These are phyloP conservation scores for Betta splendens DNA, from an alignment of 2,797 vertebrate species.

Conservation along the genomic window DNA sequence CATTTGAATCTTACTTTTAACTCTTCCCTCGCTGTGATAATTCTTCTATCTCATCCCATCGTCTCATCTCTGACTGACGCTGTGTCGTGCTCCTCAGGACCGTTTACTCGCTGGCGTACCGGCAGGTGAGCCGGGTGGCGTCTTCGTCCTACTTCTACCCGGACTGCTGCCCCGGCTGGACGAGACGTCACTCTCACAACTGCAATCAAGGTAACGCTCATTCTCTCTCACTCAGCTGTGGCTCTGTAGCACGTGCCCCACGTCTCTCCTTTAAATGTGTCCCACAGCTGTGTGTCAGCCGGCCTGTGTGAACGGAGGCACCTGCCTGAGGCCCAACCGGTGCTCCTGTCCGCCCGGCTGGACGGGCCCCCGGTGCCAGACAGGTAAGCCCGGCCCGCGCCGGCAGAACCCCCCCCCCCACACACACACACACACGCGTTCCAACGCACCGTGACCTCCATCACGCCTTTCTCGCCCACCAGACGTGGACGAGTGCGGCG, in stretches of 20 bases:
- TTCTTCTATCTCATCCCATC: background rate
- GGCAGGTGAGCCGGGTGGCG: conserved; percentile 72
- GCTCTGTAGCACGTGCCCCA: background rate
- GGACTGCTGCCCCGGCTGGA: conserved; percentile 91
- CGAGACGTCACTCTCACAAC: conserved; percentile 73
- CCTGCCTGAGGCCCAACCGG: conserved; percentile 81
- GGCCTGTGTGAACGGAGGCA: conserved; percentile 86
- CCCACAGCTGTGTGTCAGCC: conserved; percentile 84
- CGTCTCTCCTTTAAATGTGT: conserved; percentile 14
- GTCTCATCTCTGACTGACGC: too few relatives aligned
- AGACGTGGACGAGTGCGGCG: conserved; percentile 90
- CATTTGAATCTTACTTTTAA: conserved; percentile 45
- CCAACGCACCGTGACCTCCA: background rate
- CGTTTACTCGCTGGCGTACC: conserved; percentile 86
- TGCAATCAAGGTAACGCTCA: conserved; percentile 86
- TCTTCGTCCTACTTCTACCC: conserved; percentile 53
- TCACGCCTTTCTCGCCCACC: conserved; percentile 33
- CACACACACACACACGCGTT: conserved; percentile 12
- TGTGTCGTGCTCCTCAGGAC: conserved; percentile 79
- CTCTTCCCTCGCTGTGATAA: conserved; percentile 27
- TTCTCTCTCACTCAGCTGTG: too few relatives aligned
- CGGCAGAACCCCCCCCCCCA: too few relatives aligned
- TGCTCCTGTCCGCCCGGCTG: conserved; percentile 86
- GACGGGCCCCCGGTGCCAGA: conserved; percentile 85
- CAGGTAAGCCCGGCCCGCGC: too few relatives aligned